These are phyloP conservation scores for Thereva nobilitata DNA, from an alignment of 2,888 invertebrate genomes.

Conservation along the genomic window DNA sequence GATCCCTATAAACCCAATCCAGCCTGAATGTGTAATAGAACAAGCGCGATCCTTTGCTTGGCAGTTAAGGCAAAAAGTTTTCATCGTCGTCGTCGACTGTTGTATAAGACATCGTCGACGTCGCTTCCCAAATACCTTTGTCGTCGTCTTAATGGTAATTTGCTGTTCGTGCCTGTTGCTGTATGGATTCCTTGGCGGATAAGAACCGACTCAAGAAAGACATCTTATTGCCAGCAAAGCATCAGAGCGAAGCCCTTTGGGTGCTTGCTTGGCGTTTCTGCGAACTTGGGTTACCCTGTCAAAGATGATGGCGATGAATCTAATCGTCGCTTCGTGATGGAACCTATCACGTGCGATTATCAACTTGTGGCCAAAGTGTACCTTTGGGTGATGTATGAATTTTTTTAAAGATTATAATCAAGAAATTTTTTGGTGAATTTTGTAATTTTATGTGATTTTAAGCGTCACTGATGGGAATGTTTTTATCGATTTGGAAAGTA, in stretches of 20 bases:
- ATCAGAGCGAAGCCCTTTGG: not conserved
- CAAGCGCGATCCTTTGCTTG: too few species aligned
- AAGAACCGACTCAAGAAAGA: not conserved
- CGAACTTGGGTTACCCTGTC: constrained; percentile 11
- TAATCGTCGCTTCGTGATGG: constrained; percentile 28
- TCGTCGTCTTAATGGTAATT: constrained; percentile 23
- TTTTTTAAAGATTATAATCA: not conserved
- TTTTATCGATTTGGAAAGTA: too few species aligned
- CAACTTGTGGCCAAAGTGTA: not conserved
- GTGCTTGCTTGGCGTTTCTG: constrained; percentile 5
- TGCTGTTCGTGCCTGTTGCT: constrained; percentile 30
- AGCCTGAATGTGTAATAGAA: too few species aligned
- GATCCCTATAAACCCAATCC: too few species aligned
- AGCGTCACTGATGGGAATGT: too few species aligned
- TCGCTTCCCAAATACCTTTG: constrained; percentile 3
- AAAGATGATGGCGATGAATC: constrained; percentile 24
- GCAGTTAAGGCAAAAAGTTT: too few species aligned
- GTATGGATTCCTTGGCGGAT: not conserved
- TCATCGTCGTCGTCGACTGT: too few species aligned
- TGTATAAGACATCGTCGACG: not conserved
- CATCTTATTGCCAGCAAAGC: constrained; percentile 6
- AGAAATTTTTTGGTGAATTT: not conserved
- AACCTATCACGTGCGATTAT: constrained; percentile 25
- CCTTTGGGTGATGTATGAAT: not conserved
- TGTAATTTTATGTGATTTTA: too few species aligned